phyloP scores from a whole-genome alignment of 2,113 vertebrate species.

The Notarius lentiginosus region DNA sequence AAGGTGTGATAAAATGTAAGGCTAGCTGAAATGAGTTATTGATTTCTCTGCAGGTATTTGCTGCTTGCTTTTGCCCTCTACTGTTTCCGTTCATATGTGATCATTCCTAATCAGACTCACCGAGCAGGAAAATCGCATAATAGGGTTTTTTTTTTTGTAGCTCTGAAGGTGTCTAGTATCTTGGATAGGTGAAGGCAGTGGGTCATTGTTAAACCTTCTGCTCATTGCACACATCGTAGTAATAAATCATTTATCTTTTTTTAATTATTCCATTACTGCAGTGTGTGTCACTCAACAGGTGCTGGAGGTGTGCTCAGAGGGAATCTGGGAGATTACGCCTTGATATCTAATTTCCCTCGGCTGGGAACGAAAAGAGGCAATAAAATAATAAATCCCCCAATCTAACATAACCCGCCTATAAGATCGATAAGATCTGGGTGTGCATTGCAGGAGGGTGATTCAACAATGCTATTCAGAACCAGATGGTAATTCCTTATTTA shows the following conservation, averaged over 20 bases:
- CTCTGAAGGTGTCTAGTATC: constrained; percentile 33
- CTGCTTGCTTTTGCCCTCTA: constrained; percentile 38
- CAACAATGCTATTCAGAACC: constrained; percentile 43
- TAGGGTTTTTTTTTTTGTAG: background rate
- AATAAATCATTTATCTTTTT: constrained; percentile 47
- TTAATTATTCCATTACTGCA: constrained; percentile 50
- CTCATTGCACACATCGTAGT: constrained; percentile 11
- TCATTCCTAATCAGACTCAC: constrained; percentile 51
- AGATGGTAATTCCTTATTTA: constrained; percentile 48
- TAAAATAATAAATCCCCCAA: constrained; percentile 43
- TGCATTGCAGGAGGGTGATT: constrained; percentile 39
- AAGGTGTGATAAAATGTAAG: constrained; percentile 52
- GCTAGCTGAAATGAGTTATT: constrained; percentile 56
- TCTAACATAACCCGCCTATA: constrained; percentile 50
- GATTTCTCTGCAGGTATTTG: constrained; percentile 53
- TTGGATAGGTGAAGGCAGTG: background rate
- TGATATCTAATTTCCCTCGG: constrained; percentile 49
- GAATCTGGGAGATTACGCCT: constrained; percentile 39
- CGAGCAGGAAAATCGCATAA: constrained; percentile 43
- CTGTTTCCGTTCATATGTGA: constrained; percentile 51
- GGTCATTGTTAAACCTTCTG: constrained; percentile 37
- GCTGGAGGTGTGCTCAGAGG: constrained; percentile 10
- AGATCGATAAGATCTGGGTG: constrained; percentile 45
- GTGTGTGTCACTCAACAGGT: constrained; percentile 49
- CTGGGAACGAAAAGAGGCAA: constrained; percentile 36